Evolutionary conservation across 2,113 vertebrate species (phyloP), one percentile per base, ranked within the genome.

Genomic region (Dinomys branickii): DNA sequence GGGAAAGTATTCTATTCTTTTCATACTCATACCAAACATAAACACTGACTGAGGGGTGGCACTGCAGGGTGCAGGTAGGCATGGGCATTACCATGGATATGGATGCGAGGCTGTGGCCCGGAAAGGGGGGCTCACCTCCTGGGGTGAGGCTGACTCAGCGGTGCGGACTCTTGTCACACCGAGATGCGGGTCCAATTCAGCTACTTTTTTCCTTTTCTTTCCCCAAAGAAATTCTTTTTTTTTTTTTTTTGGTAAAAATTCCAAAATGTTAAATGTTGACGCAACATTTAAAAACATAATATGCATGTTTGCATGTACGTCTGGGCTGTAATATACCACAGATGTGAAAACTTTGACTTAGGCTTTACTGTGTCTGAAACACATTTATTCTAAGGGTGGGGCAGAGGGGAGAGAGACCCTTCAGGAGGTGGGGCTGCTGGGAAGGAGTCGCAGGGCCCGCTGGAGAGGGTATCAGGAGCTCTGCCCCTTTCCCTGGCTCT

Each of bases 321-420:
- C 44, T 93, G 50, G 16, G 14, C 6, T 75, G 44, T 69, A 44
- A 50, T 78, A 11, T 11, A 22, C 85, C 14, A 88, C 54, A 73
- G 33, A 67, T 61, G 3, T 86, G 44, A 90, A 97, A 92, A 44
- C 6, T 92, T 44, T 94, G 13, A 77, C 54, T 94, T 85, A 35
- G 16, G 91, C 20, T 81, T 61, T 50, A 69, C 44, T 65, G 56
- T 89, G 26, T 54, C 85, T 95, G 58, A 94, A 65, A 65, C 78
- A 69, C 81, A 54, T 93, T 38, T 87, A 88, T 84, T n/a, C 33
- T 54, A 69, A 80, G 56, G n/a, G 86, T 50, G 44, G 7, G 3
- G 44, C 5, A 41, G 5, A 50, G 26, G 1, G 5, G 30, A 65
- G 63, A 30, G 63, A 30, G 12, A 3, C 0, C 26, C 44, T 50